Conservation (phyloP, 1,140 invertebrate species). For the Drosophila erecta region DNA sequence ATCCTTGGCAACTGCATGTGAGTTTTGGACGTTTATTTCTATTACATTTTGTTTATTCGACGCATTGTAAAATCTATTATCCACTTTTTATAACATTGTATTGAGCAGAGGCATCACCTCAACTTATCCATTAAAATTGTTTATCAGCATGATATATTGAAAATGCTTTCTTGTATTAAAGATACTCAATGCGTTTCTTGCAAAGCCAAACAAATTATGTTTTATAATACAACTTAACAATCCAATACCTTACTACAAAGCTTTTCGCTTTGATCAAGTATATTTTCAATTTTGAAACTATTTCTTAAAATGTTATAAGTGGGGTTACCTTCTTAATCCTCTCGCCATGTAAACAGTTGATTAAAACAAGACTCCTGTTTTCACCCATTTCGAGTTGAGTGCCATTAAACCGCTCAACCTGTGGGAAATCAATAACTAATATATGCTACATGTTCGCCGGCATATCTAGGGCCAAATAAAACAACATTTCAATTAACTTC, state of each 20-base stretch:
- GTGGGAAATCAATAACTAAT: constrained; percentile 67
- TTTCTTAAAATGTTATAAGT: not conserved
- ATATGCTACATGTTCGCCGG: constrained; percentile 29
- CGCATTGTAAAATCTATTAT: not conserved
- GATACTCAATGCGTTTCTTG: no score
- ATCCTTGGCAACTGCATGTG: constrained; percentile 17
- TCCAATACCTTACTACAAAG: no score
- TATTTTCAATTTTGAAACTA: no score
- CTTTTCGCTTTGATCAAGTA: no score
- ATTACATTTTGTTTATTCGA: constrained; percentile 17
- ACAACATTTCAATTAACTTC: constrained; percentile 70
- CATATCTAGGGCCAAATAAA: constrained; percentile 33
- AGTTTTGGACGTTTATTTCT: not conserved
- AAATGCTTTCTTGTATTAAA: no score
- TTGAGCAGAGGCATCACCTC: not conserved
- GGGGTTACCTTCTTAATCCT: not conserved
- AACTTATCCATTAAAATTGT: not conserved
- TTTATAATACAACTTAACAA: no score
- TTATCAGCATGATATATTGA: not conserved
- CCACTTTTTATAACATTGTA: not conserved
- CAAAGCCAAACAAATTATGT: no score
- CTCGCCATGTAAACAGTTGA: constrained; percentile 2
- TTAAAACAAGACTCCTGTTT: constrained; percentile 16
- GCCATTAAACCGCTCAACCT: constrained; percentile 19
- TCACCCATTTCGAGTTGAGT: constrained; percentile 19